A percentile compares a stretch with the other conserved stretches of the same genome.
Conservation (phyloP, 2,113 vertebrate species). For the Callithrix jacchus region DNA sequence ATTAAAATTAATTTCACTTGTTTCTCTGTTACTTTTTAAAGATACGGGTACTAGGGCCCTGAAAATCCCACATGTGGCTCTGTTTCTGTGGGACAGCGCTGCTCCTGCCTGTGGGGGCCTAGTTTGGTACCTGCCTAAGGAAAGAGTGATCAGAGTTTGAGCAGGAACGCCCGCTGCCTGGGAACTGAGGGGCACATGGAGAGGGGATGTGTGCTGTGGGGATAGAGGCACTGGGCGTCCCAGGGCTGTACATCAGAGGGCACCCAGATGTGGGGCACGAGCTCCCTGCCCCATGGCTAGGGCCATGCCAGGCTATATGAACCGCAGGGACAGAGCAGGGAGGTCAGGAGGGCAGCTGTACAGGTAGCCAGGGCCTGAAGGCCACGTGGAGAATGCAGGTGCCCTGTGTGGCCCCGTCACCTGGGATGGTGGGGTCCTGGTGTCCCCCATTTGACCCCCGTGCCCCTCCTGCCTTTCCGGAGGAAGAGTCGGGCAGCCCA, state of each 20-base stretch:
- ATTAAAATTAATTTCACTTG: not conserved
- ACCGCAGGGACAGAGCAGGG: not conserved
- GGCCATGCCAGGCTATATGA: not conserved
- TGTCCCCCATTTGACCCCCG: conserved; percentile 26
- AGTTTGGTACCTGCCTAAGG: not conserved
- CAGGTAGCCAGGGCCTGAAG: not conserved
- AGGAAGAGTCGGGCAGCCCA: conserved; percentile 33
- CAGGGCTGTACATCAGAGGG: not conserved
- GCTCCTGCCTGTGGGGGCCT: not conserved
- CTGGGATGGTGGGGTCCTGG: not conserved
- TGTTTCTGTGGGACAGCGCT: not conserved
- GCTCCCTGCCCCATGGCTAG: not conserved
- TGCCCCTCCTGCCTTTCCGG: not conserved
- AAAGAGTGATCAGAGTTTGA: not conserved
- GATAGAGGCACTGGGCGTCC: rapidly evolving
- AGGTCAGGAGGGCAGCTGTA: not conserved
- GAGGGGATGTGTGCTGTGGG: not conserved
- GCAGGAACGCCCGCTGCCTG: not conserved
- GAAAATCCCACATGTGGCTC: rapidly evolving
- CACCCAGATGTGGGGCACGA: not conserved
- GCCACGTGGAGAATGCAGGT: not conserved
- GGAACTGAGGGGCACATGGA: not conserved
- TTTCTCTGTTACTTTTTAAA: not conserved
- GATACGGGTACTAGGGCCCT: not conserved
- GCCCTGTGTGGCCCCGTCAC: not conserved